These are phyloP conservation scores for Andrena chrysosceles DNA, from an alignment of 2,888 invertebrate species.

Conservation along the genomic window DNA sequence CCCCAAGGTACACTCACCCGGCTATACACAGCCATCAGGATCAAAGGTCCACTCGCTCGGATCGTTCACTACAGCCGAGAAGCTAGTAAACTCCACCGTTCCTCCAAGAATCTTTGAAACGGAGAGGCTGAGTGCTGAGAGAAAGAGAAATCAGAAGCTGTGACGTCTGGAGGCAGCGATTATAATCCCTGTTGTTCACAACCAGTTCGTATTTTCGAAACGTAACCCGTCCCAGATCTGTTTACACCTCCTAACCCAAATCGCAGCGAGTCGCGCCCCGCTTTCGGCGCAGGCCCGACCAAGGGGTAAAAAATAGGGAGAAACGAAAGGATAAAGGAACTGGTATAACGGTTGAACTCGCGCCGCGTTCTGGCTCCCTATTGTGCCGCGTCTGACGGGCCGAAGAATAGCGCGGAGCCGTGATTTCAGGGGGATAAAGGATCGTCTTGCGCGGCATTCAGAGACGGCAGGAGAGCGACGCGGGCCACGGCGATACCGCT, in stretches of 20 bases:
- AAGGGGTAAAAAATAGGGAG: neutral
- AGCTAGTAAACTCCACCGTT: neutral
- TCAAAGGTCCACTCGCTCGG: too few species aligned
- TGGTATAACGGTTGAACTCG: conserved; percentile 53
- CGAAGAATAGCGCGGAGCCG: conserved; percentile 61
- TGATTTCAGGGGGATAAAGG: conserved; percentile 65
- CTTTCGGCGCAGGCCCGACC: conserved; percentile 14
- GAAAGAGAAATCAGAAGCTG: conserved; percentile 60
- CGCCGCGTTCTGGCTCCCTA: conserved; percentile 48
- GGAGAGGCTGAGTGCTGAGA: neutral
- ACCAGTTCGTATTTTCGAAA: conserved; percentile 7
- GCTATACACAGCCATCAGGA: conserved; percentile 12
- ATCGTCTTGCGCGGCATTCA: conserved; percentile 58
- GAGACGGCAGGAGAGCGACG: conserved; percentile 5
- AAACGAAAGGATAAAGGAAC: conserved; percentile 56
- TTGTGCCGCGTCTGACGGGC: conserved; percentile 60
- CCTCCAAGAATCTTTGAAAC: conserved; percentile 1
- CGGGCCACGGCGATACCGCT: conserved; percentile 5
- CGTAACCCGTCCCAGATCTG: neutral
- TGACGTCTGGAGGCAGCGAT: conserved; percentile 22
- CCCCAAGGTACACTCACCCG: conserved; percentile 89
- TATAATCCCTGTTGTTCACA: neutral
- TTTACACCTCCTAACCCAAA: neutral
- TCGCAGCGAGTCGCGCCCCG: conserved; percentile 25
- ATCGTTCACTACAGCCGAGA: neutral